These are phyloP conservation scores for Eudiplozoon nipponicum DNA, from an alignment of 2,888 invertebrate species.

Conservation along the genomic window DNA sequence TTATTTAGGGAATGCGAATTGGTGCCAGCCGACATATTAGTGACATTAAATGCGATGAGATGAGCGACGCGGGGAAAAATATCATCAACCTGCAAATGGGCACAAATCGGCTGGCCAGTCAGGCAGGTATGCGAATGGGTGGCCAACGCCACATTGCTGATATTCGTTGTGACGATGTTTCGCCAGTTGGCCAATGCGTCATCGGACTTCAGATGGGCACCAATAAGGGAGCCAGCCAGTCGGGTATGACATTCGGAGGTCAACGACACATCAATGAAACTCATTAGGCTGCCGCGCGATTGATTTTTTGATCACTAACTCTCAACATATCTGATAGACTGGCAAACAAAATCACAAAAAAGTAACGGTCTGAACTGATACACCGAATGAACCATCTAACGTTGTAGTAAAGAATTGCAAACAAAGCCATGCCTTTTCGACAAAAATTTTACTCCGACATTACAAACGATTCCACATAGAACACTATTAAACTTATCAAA, in stretches of 20 bases:
- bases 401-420: no score
- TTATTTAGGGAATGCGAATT: slow-evolving; percentile 19
- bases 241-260: slow-evolving; percentile 20
- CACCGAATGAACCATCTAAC: no score
- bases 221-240: slow-evolving; percentile 16
- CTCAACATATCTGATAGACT: no score
- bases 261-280: slow-evolving; percentile 20
- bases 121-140: slow-evolving; percentile 24
- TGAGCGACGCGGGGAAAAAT: slow-evolving; percentile 13
- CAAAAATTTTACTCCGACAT: no score
- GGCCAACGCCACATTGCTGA: slow-evolving; percentile 22
- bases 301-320: no score
- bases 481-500: no score
- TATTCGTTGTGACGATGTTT: slow-evolving; percentile 22
- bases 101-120: slow-evolving; percentile 23
- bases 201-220: slow-evolving; percentile 20
- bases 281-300: no score
- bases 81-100: slow-evolving; percentile 20
- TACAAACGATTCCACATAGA: no score
- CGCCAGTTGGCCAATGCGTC: slow-evolving; percentile 20
- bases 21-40: slow-evolving; percentile 20
- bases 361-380: no score
- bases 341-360: no score
- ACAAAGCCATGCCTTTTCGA: no score
- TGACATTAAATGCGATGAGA: slow-evolving; percentile 17